phyloP scores from a whole-genome alignment of 2,113 vertebrate species.

The Sceloporus undulatus region DNA sequence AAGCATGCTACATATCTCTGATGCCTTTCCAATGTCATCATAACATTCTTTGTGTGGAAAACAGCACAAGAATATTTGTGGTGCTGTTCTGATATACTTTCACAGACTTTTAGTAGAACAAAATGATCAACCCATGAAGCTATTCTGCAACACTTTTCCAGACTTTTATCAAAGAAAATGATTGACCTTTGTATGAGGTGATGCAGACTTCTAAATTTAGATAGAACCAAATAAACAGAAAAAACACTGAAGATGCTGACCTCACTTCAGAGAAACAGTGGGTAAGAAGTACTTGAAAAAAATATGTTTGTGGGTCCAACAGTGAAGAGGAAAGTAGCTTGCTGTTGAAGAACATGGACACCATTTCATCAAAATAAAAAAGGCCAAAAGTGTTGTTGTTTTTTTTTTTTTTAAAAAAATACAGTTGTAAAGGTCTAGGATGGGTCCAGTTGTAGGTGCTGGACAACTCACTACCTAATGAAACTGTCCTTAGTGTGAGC shows the following conservation, averaged over 20 bases:
- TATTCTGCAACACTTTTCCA: background rate
- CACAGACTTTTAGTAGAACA: constrained; percentile 5
- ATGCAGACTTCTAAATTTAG: constrained; percentile 10
- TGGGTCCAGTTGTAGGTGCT: too few relatives aligned
- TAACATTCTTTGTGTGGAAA: constrained; percentile 15
- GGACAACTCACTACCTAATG: too few relatives aligned
- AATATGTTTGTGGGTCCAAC: too few relatives aligned
- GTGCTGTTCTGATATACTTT: background rate
- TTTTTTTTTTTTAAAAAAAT: too few relatives aligned
- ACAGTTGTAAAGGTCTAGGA: too few relatives aligned
- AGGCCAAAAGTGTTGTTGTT: too few relatives aligned
- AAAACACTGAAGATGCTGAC: background rate
- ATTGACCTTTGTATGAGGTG: background rate
- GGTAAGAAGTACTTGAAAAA: background rate
- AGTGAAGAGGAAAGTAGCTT: too few relatives aligned
- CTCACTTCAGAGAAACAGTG: background rate
- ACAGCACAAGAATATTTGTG: constrained; percentile 6
- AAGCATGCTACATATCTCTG: background rate
- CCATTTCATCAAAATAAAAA: too few relatives aligned
- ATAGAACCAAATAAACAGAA: background rate
- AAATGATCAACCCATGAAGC: background rate
- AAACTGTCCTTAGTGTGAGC: too few relatives aligned
- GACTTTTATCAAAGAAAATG: constrained; percentile 8
- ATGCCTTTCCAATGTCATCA: constrained; percentile 14
- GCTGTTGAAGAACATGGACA: too few relatives aligned